Base-by-base conservation (phyloP, 1,140 invertebrate genomes). In the Copidosoma floridanum region DNA sequence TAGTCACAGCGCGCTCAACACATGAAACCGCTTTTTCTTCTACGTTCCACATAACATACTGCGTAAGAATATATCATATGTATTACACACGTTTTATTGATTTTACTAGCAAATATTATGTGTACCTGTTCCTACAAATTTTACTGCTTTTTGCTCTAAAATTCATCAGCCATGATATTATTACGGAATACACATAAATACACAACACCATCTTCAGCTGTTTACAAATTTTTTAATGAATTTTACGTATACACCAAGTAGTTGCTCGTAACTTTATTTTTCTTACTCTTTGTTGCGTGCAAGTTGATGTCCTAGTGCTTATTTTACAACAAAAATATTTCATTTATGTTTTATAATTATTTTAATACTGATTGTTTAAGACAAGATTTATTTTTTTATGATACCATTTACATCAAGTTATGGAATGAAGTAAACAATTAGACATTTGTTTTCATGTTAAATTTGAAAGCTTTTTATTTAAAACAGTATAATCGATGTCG, bases 21-120 rank as follows among this genome's bases (percentile, higher is more conserved):
- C 59, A 43, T 35, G 12, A 55, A 50, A 61, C 29, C 20, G 41
- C 44, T 55, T 46, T 48, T 41, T 41, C 32, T 54, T 47, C 51
- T 44, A 21, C 58, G 40, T 53, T 60, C 18, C 50, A 60, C 48
- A 53, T 38, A 44, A 32, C 16, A 8, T 51, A 32, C 12, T 58
- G 47, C 37, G 57, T 59, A 59, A 59, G 57, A 52, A 35, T 20
- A 44, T 24, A 23, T 38, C 27, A n/a, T 47, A 40, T 12, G 29
- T 32, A 12, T 10, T n/a, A 44, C 16, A 50, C 44, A 53, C 37
- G 23, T 58, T 29, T 43, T 29, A 38, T 53, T 51, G 35, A 47
- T 54, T 60, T 47, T 54, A 60, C 32, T 47, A 2, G 26, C 51
- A 41, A 41, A 16, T 51, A 3, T 29, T 14, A n/a, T 59, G 26